Conservation (phyloP, 2,113 vertebrate species). For the Onychorhynchus coronatus region DNA sequence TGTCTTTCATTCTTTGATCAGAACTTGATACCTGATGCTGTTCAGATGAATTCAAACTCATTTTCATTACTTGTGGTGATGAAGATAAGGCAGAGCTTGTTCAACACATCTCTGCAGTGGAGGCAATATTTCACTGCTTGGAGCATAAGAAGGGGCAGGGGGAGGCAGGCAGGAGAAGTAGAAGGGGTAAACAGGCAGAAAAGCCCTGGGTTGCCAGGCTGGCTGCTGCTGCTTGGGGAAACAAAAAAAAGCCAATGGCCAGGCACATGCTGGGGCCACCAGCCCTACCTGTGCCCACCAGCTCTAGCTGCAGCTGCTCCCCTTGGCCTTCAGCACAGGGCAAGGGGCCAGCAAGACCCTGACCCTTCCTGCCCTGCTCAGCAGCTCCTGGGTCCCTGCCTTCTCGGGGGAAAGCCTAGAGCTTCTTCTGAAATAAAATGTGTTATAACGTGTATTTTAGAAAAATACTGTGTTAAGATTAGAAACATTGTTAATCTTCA, state of each 20-base stretch:
- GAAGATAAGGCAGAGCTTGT: background rate
- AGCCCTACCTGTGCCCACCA: background rate
- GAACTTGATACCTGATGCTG: background rate
- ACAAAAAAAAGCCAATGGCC: background rate
- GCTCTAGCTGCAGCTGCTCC: background rate
- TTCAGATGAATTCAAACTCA: background rate
- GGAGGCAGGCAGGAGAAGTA: background rate
- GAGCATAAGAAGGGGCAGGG: background rate
- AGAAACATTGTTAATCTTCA: conserved; percentile 30
- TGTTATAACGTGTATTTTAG: background rate
- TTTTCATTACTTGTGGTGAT: background rate
- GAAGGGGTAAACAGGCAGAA: background rate
- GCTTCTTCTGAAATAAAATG: background rate
- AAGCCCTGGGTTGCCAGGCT: too few species aligned
- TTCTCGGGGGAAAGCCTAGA: background rate
- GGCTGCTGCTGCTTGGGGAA: background rate
- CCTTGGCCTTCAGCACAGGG: too few species aligned
- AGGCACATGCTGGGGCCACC: background rate
- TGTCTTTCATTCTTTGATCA: background rate
- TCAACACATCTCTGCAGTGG: background rate
- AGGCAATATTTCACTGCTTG: background rate
- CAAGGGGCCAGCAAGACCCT: background rate
- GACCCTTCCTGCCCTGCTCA: background rate
- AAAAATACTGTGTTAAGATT: background rate
- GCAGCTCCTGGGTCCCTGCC: background rate